Evolutionary conservation across 2,113 vertebrate species (phyloP), one percentile per base, ranked within the genome.

Genomic region (Erinaceus europaeus): DNA sequence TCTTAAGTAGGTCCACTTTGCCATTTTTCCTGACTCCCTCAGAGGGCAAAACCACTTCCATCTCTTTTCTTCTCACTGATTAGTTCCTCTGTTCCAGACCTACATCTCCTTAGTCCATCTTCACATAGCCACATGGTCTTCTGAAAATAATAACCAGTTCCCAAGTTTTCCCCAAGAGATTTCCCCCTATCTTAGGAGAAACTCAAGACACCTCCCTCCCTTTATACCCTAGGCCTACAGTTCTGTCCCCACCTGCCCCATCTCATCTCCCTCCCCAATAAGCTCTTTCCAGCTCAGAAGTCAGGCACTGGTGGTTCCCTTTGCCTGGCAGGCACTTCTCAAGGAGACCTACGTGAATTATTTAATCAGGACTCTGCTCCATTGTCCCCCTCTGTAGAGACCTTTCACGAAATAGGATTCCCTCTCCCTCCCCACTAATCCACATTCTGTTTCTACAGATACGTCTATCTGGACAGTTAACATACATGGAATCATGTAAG

Each of bases 181-280:
- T 90, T 82, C 34, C 27, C 71, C 53, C 25, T 57, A 9, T 34
- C 46, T 75, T n/a, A 40, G 27, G 68, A 65, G 61, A 40, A 25
- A 6, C 21, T 21, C 29, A 9, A 17, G 29, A 6, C 25, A 20
- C 14, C 12, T 25, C 21, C 2, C 2, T 38, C 29, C 21, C 2
- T 2, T 38, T 14, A 4, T 6, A 1, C 27, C 40, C 32, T 2
- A 20, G 59, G 34, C 38, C 32, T 17, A 0, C 1, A 61, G 50
- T 50, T 3, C 1, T 73, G 64, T 36, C 13, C n/a, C 55, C 29
- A 7, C 32, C 61, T 6, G 27, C 25, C 48, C n/a, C 12, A 32
- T 55, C 62, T 53, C n/a, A 0, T 18, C 38, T 48, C 25, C 42
- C n/a, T 34, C 1, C 71, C 59, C 61, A 18, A 27, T 1, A 32